Evolutionary conservation across 2,113 vertebrate genomes (phyloP), one percentile per base, ranked within the genome.

Genomic region (Chrysochloris asiatica): DNA sequence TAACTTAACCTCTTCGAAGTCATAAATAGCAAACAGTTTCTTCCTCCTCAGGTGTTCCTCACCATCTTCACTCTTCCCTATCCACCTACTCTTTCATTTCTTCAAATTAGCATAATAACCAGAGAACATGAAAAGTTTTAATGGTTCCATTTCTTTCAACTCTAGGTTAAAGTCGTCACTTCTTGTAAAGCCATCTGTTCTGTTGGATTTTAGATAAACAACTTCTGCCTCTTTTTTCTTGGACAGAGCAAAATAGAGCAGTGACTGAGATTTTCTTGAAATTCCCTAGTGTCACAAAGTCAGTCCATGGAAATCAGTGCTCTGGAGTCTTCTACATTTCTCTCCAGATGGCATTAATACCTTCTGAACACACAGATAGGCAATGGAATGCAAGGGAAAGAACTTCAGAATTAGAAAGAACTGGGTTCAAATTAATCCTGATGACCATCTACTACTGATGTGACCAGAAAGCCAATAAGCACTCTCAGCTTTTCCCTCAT

Each of bases 61-160:
- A 47, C 38, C 77, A 38, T 16, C 21, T 78, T 28, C 21, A 82
- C 4, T 33, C 17, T 71, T 61, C 83, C 65, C 83, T 90, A 87
- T 88, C 72, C 22, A 71, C 79, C 78, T 47, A 72, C 45, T 59
- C 36, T 81, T 92, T 76, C 38, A 92, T 73, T 71, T 79, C 80
- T 28, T 86, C 61, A 61, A 82, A 78, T 80, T 83, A 86, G 54
- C 30, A 86, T 76, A 93, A 88, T 85, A 45, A 82, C 38, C 69
- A 83, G 59, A 90, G 69, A 83, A 76, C 54, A 85, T 89, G 56
- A 83, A 83, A 88, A 90, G 81, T 65, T 90, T 91, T 82, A 92
- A 75, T 84, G 52, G 92, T 75, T 54, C 28, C 30, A 4, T 61
- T 90, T 92, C 80, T 92, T 63, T 87, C 59, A n/a, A 47, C 45